Conservation (phyloP, 2,113 vertebrate species). For the Mormyrus lacerda region DNA sequence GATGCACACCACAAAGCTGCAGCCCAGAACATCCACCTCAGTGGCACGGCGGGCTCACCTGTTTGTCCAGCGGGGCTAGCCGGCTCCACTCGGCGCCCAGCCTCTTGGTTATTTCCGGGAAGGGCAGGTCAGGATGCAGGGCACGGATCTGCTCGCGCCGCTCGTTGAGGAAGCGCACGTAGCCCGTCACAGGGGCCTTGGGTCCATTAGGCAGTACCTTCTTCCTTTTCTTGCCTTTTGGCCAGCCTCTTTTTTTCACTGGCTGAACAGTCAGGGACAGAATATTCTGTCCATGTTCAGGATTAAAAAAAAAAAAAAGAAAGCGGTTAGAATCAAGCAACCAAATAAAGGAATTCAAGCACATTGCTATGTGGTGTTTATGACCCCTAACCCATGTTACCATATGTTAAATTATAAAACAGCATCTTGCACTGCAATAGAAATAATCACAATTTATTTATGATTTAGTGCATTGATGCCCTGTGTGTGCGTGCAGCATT, state of each 20-base stretch:
- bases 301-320: neutral
- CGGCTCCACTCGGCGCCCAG: slow-evolving; percentile 93
- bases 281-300: slow-evolving; percentile 19
- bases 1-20: neutral
- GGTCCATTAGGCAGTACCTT: slow-evolving; percentile 93
- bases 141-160: slow-evolving; percentile 85
- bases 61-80: slow-evolving; percentile 78
- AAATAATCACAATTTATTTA: neutral
- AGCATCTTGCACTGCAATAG: neutral
- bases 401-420: neutral
- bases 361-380: neutral
- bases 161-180: slow-evolving; percentile 90
- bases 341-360: neutral
- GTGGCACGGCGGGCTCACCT: slow-evolving; percentile 47
- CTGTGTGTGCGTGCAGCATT: neutral
- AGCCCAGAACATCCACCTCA: neutral
- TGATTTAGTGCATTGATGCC: neutral
- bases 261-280: slow-evolving; percentile 57
- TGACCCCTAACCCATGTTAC: neutral
- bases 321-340: neutral
- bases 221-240: slow-evolving; percentile 96
- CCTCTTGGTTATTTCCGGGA: slow-evolving; percentile 95
- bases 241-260: slow-evolving; percentile 92
- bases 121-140: slow-evolving; percentile 83
- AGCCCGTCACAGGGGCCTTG: slow-evolving; percentile 92